These are phyloP conservation scores for Agrenia bidenticulata DNA, from an alignment of 2,888 invertebrate genomes.

Conservation along the genomic window DNA sequence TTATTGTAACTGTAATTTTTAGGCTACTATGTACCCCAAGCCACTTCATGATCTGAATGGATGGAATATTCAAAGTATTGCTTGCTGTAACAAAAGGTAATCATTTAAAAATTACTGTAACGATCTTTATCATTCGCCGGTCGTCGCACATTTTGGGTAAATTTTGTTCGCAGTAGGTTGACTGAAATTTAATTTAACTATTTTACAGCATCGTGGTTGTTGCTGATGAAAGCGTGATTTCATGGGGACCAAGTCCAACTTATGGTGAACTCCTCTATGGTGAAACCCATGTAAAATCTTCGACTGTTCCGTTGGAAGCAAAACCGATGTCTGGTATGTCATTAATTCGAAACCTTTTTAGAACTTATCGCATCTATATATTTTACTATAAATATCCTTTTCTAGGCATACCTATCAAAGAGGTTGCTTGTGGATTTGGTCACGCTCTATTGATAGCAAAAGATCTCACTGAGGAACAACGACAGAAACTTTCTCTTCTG, in stretches of 20 bases:
- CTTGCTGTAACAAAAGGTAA: constrained; percentile 78
- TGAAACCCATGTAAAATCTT: constrained; percentile 74
- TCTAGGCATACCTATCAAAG: constrained; percentile 72
- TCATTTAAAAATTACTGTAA: too few relatives aligned
- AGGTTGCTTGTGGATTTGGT: constrained; percentile 80
- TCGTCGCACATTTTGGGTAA: too few relatives aligned
- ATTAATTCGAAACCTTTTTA: too few relatives aligned
- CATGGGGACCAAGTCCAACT: constrained; percentile 92
- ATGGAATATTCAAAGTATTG: constrained; percentile 84
- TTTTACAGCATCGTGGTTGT: constrained; percentile 67
- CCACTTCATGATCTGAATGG: constrained; percentile 91
- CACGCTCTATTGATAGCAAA: constrained; percentile 75
- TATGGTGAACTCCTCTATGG: constrained; percentile 92
- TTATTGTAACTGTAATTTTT: too few relatives aligned
- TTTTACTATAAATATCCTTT: too few relatives aligned
- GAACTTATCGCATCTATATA: too few relatives aligned
- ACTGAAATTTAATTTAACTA: too few relatives aligned
- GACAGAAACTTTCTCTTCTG: constrained; percentile 63
- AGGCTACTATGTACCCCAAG: constrained; percentile 83
- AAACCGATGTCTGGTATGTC: constrained; percentile 57
- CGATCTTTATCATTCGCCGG: too few relatives aligned
- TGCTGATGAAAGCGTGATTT: constrained; percentile 86
- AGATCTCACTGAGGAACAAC: constrained; percentile 67
- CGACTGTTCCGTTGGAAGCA: constrained; percentile 84
- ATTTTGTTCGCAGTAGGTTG: too few relatives aligned